Conservation (phyloP, 2,113 vertebrate species). For the Datnioides undecimradiatus region DNA sequence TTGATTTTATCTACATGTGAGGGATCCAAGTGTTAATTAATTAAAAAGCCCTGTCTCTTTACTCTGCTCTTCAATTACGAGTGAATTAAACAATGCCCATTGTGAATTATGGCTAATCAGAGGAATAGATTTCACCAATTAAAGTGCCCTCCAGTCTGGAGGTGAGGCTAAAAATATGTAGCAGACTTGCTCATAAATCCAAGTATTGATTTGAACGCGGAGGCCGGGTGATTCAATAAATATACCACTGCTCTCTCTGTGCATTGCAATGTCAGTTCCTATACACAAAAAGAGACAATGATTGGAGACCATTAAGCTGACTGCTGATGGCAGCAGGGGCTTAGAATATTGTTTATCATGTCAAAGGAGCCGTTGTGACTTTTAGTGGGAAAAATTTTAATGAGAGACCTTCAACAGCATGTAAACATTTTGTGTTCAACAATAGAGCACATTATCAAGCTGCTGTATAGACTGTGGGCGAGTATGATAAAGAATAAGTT, state of each 20-base stretch:
- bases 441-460: background rate
- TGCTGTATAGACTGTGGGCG: background rate
- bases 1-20: constrained; percentile 67
- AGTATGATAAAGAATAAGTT: background rate
- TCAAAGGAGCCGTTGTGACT: constrained; percentile 6
- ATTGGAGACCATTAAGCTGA: constrained; percentile 43
- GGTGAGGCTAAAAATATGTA: constrained; percentile 67
- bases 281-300: constrained; percentile 35
- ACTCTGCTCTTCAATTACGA: constrained; percentile 78
- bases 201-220: constrained; percentile 74
- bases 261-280: constrained; percentile 35
- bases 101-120: constrained; percentile 80
- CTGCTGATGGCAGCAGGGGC: constrained; percentile 19
- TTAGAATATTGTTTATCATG: constrained; percentile 6
- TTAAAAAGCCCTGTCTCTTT: constrained; percentile 70
- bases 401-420: constrained; percentile 27
- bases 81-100: constrained; percentile 78
- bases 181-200: constrained; percentile 70
- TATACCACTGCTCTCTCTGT: constrained; percentile 44
- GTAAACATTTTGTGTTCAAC: background rate
- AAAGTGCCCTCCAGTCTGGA: constrained; percentile 71
- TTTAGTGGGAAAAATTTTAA: constrained; percentile 15
- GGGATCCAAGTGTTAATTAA: constrained; percentile 66
- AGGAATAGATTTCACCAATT: constrained; percentile 82
- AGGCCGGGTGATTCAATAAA: constrained; percentile 64